Conservation (phyloP, 1,140 invertebrate species). For the Pogonomyrmex barbatus region DNA sequence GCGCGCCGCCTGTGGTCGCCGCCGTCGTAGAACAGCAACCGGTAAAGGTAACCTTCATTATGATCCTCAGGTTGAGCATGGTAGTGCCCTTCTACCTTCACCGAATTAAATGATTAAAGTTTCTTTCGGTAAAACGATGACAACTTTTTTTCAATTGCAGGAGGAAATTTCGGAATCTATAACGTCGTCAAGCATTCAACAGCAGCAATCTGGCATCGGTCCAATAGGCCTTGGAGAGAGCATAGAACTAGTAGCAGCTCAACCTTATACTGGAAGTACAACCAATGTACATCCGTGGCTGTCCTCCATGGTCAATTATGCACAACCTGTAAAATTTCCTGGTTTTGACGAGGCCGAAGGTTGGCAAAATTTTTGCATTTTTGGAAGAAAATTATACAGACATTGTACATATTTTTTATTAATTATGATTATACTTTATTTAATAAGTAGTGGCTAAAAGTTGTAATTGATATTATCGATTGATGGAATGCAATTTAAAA, state of each 20-base stretch:
- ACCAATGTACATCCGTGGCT: conserved; percentile 99
- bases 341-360: conserved; percentile 99
- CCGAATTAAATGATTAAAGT: neutral
- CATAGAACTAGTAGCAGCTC: conserved; percentile 89
- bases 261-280: conserved; percentile 97
- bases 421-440: neutral
- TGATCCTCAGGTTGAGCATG: neutral
- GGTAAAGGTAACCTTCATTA: conserved; percentile 82
- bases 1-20: conserved; percentile 87
- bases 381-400: neutral
- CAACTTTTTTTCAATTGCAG: conserved; percentile 19
- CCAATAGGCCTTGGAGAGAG: conserved; percentile 87
- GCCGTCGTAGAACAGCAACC: conserved; percentile 88
- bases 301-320: conserved; percentile 99
- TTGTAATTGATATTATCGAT: neutral
- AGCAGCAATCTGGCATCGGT: conserved; percentile 77
- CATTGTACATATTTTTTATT: neutral
- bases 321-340: conserved; percentile 99
- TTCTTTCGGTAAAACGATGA: neutral
- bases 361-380: conserved; percentile 83
- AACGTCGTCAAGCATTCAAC: conserved; percentile 74
- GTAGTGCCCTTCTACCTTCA: conserved; percentile 6
- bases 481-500: neutral
- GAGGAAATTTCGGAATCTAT: conserved; percentile 63
- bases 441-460: neutral